phyloP scores from a whole-genome alignment of 2,797 vertebrate genomes.

The Meriones psammophilus region DNA sequence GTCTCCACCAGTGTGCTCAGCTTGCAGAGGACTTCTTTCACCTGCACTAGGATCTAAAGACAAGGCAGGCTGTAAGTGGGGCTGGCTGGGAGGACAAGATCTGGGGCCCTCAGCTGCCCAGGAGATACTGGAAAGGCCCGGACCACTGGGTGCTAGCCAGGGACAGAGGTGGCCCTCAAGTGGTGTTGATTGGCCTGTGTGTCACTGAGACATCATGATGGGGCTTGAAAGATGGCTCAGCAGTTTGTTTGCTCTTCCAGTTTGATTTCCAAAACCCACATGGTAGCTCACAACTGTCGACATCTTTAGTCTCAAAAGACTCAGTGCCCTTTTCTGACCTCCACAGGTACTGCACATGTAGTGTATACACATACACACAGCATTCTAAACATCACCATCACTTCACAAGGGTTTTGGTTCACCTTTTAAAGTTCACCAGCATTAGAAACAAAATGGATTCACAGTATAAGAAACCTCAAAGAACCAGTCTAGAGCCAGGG shows the following conservation, averaged over 20 bases:
- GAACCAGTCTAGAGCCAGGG: background rate
- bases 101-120: too few relatives aligned
- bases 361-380: too few relatives aligned
- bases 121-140: background rate
- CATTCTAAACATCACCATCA: background rate
- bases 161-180: background rate
- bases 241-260: background rate
- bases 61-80: slow-evolving; percentile 44
- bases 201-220: background rate
- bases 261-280: background rate
- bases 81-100: too few relatives aligned
- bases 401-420: background rate
- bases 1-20: slow-evolving; percentile 96
- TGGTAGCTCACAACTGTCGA: background rate
- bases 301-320: background rate
- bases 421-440: background rate
- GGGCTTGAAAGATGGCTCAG: background rate
- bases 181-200: background rate
- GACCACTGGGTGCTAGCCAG: too few relatives aligned
- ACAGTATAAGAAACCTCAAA: background rate
- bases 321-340: background rate
- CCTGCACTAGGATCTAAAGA: slow-evolving; percentile 95
- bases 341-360: background rate
- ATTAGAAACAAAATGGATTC: background rate
- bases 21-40: slow-evolving; percentile 95